These are phyloP conservation scores for Apogon talboti DNA, from an alignment of 2,797 vertebrate species.

Conservation along the genomic window DNA sequence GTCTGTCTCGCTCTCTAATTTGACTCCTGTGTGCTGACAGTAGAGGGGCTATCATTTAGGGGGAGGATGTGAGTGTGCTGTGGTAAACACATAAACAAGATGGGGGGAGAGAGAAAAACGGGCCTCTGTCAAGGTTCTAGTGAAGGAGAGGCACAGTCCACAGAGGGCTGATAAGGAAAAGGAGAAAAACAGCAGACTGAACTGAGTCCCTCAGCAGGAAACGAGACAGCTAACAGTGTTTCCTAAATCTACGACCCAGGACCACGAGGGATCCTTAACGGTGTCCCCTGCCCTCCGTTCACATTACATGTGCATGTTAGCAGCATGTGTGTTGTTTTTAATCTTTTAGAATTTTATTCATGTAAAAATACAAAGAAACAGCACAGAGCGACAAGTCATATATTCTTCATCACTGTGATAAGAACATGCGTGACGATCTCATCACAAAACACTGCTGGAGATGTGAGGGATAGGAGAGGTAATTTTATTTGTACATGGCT, in stretches of 20 bases:
- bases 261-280: conserved; percentile 35
- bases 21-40: conserved; percentile 78
- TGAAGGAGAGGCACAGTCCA: conserved; percentile 68
- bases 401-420: too few relatives aligned
- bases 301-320: conserved; percentile 1
- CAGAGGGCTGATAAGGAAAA: conserved; percentile 69
- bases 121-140: conserved; percentile 71
- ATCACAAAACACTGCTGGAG: too few relatives aligned
- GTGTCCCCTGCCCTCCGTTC: conserved; percentile 22
- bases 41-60: conserved; percentile 74
- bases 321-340: neutral
- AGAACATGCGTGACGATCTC: too few relatives aligned
- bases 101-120: conserved; percentile 54
- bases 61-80: conserved; percentile 60
- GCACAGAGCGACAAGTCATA: too few relatives aligned
- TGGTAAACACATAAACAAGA: conserved; percentile 80
- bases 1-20: conserved; percentile 74
- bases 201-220: conserved; percentile 67
- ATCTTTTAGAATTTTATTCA: too few relatives aligned
- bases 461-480: too few relatives aligned
- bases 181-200: conserved; percentile 60
- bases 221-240: conserved; percentile 62
- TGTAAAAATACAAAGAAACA: too few relatives aligned
- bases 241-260: conserved; percentile 36
- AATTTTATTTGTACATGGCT: too few relatives aligned